Conservation (phyloP, 2,113 vertebrate species). For the Misgurnus mizolepis region DNA sequence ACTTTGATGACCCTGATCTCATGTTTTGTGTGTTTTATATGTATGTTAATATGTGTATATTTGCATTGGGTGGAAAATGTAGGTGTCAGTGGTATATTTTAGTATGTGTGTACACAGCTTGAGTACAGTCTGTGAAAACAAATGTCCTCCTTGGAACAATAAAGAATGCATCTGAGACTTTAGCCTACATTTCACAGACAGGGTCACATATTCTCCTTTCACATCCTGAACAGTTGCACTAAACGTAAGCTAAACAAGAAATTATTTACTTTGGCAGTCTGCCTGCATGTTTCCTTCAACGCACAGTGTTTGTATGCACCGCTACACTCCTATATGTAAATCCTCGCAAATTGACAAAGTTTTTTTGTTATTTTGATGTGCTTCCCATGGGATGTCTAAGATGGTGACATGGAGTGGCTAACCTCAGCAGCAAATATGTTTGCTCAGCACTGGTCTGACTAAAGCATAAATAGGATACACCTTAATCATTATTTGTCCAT, state of each 20-base stretch:
- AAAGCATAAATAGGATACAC: constrained; percentile 2
- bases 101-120: too few relatives aligned
- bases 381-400: constrained; percentile 19
- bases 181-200: too few relatives aligned
- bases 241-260: not conserved
- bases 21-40: too few relatives aligned
- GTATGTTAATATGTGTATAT: too few relatives aligned
- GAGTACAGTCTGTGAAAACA: too few relatives aligned
- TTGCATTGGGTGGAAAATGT: too few relatives aligned
- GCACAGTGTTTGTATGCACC: constrained; percentile 11
- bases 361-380: constrained; percentile 41
- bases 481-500: constrained; percentile 24
- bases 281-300: not conserved
- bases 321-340: constrained; percentile 30
- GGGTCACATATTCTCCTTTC: too few relatives aligned
- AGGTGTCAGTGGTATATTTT: too few relatives aligned
- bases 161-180: too few relatives aligned
- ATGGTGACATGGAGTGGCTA: constrained; percentile 9
- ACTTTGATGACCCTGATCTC: too few relatives aligned
- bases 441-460: constrained; percentile 37
- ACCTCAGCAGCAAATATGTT: constrained; percentile 31
- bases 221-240: not conserved
- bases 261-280: not conserved
- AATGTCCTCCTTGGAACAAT: too few relatives aligned
- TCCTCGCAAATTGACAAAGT: constrained; percentile 33